Base-by-base conservation (phyloP, 2,888 invertebrate species). In the Drosophila mimica region DNA sequence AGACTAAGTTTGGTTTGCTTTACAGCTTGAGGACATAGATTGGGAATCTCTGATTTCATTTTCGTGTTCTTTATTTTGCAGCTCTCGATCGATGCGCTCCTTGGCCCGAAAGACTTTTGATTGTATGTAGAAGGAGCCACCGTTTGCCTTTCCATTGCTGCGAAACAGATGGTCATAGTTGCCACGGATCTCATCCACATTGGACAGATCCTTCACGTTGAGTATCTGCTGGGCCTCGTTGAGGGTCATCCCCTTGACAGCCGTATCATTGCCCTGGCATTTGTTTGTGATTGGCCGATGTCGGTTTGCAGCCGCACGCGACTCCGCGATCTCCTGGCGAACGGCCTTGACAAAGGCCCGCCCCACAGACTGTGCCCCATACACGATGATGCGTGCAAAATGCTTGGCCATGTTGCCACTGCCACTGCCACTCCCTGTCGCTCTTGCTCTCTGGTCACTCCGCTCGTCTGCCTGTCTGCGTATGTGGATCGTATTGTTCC, bases 91-190 rank as follows among this genome's bases (percentile, higher is more conserved):
- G 86, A 98, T 93, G 81, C 98, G 94, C 93, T 98, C 97, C 92
- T 97, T 98, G 0, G 98, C 98, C 90, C 98, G 94, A n/a, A 96
- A 96, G 34, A 99, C 96, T 95, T 99, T 99, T 1, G 99, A 99
- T 93, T 99, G 99, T 67, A 99, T 92, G 93, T 99, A 99, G 91
- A 99, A 97, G 0, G 99, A 98, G 17, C 99, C 99, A 51, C 99
- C 98, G 93, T 97, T 97, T 0, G 95, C 89, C 93, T 98, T 98
- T 64, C 99, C 99, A 91, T 99, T 99, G 0, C 95, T 95, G 70
- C 95, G 94, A 94, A 99, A 99, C 46, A 99, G 94, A 90, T 96
- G 96, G 62, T 98, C 96, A 92, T 96, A 99, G 70, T 95, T 96
- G 86, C 96, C 96, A 67, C 96, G 94, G 13, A 97, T 92, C 91